Base-by-base conservation (phyloP, 2,113 vertebrate genomes). In the Phaetusa simplex region DNA sequence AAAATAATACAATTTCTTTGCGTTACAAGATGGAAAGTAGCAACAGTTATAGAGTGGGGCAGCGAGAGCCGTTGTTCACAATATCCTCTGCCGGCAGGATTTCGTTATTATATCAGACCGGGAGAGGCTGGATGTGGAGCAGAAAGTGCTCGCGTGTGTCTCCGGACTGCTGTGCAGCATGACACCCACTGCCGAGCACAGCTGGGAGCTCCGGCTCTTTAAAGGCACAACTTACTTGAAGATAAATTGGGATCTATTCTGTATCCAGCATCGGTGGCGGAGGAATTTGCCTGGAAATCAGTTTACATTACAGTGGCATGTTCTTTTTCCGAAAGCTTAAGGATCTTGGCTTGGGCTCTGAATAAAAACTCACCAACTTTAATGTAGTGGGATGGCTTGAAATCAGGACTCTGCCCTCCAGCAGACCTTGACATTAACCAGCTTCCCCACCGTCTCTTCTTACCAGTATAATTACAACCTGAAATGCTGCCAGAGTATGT, bases 351-450 rank as follows among this genome's bases (percentile, higher is more conserved):
- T 77, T n/a, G 82, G 56, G 36, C 66, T 88, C 85, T 12, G 64
- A 52, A 22, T 77, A 5, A 92, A 93, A 93, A 69, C 32, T 71
- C 88, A 90, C 58, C 80, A 71, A 56, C 12, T 80, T 89, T 65
- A 78, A 93, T 92, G 90, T 47, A 27, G 82, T 83, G 82, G 88
- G 78, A 80, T 79, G 88, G 82, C 66, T 92, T 66, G 79, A 61
- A 81, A 76, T 7, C 2, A 1, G 59, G 71, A 8, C 45, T 62
- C 49, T 93, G 84, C 90, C 82, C 79, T 95, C 85, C 84, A 82
- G 95, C 84, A 93, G 93, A 61, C 87, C 91, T 90, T 92, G 95
- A 43, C 85, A 45, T 88, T 38, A 77, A 24, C 73, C 90, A 90
- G 85, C 74, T 82, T 86, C 71, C 87, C 93, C 79, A 73, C 13